Base-by-base conservation (phyloP, 2,797 vertebrate genomes). In the Percopsis omiscomaycus region DNA sequence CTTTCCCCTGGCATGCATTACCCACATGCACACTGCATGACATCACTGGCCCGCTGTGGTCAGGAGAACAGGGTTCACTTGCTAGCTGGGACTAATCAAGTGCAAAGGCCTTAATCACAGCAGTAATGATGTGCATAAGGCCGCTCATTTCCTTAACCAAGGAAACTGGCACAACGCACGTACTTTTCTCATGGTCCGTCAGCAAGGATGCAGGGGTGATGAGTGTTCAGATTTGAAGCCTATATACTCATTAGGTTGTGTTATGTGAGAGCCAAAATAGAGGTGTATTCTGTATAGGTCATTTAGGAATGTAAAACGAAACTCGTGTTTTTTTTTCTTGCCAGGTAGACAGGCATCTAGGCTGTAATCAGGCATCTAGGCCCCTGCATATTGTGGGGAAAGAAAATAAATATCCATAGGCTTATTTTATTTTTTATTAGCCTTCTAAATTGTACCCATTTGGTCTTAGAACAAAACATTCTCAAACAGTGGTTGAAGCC, bases 31-130 rank as follows among this genome's bases (percentile, higher is more conserved):
- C 51, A 60, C 45, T 45, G 16, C 60, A 77, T 86, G 85, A 90
- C 69, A 70, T 88, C 86, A 89, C 30, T 2, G 2, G 29, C 14
- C 68, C 50, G 55, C 45, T 77, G 55, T 16, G 64, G 69, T 71
- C 16, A 55, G 56, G 59, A 75, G 82, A 78, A 60, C 82, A 83
- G 32, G 72, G 85, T 77, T 81, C 78, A 69, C 52, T 74, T 76
- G 73, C 71, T 64, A 66, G 66, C 67, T 57, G 62, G 83, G 77
- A 88, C 80, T 82, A 81, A 84, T 84, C 61, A 27, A 66, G 74
- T 76, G 74, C 67, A 73, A 74, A 75, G 69, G 77, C 55, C 71
- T 66, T 71, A 67, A 80, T 82, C 73, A 79, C 16, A 22, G 48
- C 4, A 16, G 58, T 64, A 76, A 74, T 74, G 64, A 82, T 63